These are phyloP conservation scores for Hydropotes inermis DNA, from an alignment of 2,113 vertebrate species.

Conservation along the genomic window DNA sequence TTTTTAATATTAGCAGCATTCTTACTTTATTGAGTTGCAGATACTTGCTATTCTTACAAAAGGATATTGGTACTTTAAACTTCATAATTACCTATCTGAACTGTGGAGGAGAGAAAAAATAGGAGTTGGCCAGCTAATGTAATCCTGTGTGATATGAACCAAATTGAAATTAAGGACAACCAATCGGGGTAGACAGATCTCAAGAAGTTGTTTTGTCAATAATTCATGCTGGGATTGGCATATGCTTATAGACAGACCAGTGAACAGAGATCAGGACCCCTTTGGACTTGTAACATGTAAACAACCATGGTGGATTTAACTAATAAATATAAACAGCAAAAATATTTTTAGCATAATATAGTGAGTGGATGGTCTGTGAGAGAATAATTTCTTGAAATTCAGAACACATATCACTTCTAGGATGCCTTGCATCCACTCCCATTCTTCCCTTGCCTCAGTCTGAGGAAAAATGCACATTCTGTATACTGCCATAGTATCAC, in stretches of 20 bases:
- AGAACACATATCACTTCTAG: background rate
- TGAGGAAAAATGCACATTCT: slow-evolving; percentile 22
- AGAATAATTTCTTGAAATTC: slow-evolving; percentile 55
- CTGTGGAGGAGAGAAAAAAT: background rate
- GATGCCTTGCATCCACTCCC: background rate
- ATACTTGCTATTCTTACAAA: slow-evolving; percentile 19
- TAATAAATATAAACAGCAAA: slow-evolving; percentile 10
- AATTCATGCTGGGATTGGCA: background rate
- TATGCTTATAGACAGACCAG: background rate
- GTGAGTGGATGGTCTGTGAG: background rate
- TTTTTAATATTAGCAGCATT: slow-evolving; percentile 14
- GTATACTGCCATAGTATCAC: background rate
- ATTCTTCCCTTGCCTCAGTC: background rate
- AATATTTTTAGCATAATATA: background rate
- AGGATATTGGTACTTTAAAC: slow-evolving; percentile 29
- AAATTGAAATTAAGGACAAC: slow-evolving; percentile 5
- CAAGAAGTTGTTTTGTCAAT: slow-evolving; percentile 13
- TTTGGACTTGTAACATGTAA: background rate
- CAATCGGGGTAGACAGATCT: background rate
- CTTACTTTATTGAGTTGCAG: background rate
- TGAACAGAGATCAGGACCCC: background rate
- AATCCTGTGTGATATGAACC: slow-evolving; percentile 33
- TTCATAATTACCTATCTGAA: slow-evolving; percentile 14
- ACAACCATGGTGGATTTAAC: slow-evolving; percentile 17
- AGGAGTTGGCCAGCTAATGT: background rate